phyloP scores from a whole-genome alignment of 1,140 invertebrate species.

The Lepidurus couesii region DNA sequence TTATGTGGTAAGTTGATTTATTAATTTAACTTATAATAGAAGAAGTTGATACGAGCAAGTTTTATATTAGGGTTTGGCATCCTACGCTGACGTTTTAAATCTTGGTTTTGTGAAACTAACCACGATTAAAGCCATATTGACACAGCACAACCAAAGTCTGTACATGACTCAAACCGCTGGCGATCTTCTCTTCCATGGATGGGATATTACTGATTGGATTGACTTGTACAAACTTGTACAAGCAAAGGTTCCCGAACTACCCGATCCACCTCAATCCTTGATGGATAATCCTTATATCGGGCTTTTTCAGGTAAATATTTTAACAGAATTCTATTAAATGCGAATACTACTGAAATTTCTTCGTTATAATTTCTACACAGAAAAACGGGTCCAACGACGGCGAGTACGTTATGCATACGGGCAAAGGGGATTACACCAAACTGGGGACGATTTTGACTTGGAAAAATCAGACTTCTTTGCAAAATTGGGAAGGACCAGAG shows the following conservation, averaged over 20 bases:
- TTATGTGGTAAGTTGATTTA: slow-evolving; percentile 29
- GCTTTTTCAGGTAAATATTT: slow-evolving; percentile 28
- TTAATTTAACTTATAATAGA: background rate
- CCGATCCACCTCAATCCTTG: slow-evolving; percentile 23
- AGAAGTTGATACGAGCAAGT: background rate
- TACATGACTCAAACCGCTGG: slow-evolving; percentile 32
- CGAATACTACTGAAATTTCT: background rate
- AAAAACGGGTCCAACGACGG: slow-evolving; percentile 32
- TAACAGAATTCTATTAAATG: too few species aligned
- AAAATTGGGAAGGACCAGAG: slow-evolving; percentile 32
- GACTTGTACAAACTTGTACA: slow-evolving; percentile 12
- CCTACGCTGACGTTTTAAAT: slow-evolving; percentile 7
- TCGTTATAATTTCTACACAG: background rate
- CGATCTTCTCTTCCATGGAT: slow-evolving; percentile 32
- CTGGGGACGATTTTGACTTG: slow-evolving; percentile 29
- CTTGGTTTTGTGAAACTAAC: background rate
- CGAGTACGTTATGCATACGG: slow-evolving; percentile 26
- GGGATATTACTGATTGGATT: slow-evolving; percentile 30
- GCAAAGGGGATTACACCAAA: slow-evolving; percentile 26
- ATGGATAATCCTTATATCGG: slow-evolving; percentile 32
- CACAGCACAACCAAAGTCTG: background rate
- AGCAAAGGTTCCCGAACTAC: background rate
- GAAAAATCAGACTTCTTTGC: slow-evolving; percentile 26
- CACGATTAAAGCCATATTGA: slow-evolving; percentile 23
- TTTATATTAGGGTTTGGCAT: background rate